phyloP scores from a whole-genome alignment of 2,113 vertebrate genomes.

The Polypterus senegalus region DNA sequence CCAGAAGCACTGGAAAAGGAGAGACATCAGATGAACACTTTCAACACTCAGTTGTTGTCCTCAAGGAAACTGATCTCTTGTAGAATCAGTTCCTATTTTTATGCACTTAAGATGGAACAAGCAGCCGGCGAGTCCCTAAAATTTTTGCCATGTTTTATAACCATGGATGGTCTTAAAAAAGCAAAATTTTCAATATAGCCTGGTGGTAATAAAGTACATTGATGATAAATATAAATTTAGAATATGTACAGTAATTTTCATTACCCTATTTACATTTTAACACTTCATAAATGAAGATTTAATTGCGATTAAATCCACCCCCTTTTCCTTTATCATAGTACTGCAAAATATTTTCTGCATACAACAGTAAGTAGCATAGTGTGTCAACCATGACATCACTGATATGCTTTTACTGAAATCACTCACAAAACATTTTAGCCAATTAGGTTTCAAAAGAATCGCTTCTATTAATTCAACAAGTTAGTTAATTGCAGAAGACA shows the following conservation, averaged over 20 bases:
- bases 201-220: not conserved
- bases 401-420: too few relatives aligned
- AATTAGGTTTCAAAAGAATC: not conserved
- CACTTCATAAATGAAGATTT: not conserved
- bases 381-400: too few relatives aligned
- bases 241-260: not conserved
- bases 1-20: constrained; percentile 65
- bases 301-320: too few relatives aligned
- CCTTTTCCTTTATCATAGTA: too few relatives aligned
- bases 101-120: not conserved
- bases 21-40: constrained; percentile 42
- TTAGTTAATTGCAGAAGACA: not conserved
- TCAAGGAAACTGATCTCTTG: constrained; percentile 66
- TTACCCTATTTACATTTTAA: not conserved
- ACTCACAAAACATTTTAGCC: not conserved
- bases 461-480: not conserved
- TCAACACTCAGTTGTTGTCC: constrained; percentile 42
- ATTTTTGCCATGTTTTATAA: not conserved
- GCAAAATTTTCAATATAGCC: too few relatives aligned
- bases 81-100: constrained; percentile 19
- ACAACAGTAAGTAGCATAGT: too few relatives aligned
- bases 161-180: not conserved
- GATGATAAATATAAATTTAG: not conserved
- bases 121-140: not conserved
- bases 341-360: too few relatives aligned